phyloP scores from a whole-genome alignment of 2,797 vertebrate genomes.

The Astyanax mexicanus region DNA sequence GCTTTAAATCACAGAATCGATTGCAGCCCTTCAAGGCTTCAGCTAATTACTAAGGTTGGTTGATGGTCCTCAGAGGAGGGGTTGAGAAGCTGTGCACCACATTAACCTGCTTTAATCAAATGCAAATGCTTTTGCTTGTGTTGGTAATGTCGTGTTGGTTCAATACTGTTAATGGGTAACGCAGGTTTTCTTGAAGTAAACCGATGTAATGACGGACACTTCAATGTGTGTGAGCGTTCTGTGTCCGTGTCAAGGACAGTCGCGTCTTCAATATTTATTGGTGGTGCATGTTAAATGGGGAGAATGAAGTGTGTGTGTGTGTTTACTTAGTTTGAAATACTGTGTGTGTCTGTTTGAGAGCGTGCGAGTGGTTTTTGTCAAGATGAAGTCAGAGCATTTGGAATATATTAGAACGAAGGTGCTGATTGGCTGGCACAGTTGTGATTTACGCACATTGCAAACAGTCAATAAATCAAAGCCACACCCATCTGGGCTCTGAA shows the following conservation, averaged over 20 bases:
- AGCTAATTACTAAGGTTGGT: constrained; percentile 9
- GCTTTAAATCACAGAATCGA: constrained; percentile 9
- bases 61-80: constrained; percentile 2
- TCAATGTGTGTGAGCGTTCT: not conserved
- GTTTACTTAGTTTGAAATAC: constrained; percentile 54
- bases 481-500: constrained; percentile 47
- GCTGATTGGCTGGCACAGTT: constrained; percentile 40
- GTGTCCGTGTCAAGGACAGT: constrained; percentile 18
- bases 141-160: constrained; percentile 25
- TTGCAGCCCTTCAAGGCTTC: not conserved
- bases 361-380: not conserved
- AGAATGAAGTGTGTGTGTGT: constrained; percentile 54
- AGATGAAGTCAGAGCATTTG: constrained; percentile 43
- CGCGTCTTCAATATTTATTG: not conserved
- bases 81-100: not conserved
- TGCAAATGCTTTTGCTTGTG: constrained; percentile 44
- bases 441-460: constrained; percentile 52
- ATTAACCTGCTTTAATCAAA: constrained; percentile 43
- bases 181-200: constrained; percentile 22
- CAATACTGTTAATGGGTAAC: constrained; percentile 33
- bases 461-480: constrained; percentile 64
- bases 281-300: constrained; percentile 22
- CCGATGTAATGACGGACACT: constrained; percentile 13
- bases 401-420: constrained; percentile 36
- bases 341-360: constrained; percentile 7